Evolutionary conservation across 2,888 invertebrate species (phyloP).

Genomic region (Molorchus minor): DNA sequence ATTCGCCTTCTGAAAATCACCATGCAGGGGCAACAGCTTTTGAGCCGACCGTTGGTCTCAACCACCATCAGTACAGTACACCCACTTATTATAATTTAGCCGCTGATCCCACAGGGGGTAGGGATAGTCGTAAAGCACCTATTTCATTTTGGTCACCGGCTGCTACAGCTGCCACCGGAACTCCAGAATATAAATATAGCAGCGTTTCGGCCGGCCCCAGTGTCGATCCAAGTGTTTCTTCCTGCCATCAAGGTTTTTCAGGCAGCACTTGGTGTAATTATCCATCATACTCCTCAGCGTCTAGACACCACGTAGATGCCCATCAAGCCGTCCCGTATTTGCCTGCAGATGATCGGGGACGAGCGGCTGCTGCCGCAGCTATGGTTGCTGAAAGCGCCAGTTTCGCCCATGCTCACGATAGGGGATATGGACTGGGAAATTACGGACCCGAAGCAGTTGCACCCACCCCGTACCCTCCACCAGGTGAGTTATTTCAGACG

Average conservation of each 20-base stretch:
- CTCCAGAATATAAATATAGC: constrained; percentile 71
- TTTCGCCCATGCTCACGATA: constrained; percentile 73
- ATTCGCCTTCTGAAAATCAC: constrained; percentile 72
- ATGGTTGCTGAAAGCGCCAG: constrained; percentile 70
- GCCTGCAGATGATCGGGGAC: constrained; percentile 75
- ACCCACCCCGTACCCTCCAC: constrained; percentile 80
- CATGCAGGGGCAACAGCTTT: constrained; percentile 64
- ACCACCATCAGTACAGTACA: constrained; percentile 74
- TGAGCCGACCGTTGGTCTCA: constrained; percentile 69
- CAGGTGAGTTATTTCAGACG: constrained; percentile 66
- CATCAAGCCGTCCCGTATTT: constrained; percentile 74
- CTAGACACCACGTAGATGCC: constrained; percentile 69
- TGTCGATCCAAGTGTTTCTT: constrained; percentile 66
- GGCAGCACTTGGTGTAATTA: constrained; percentile 81
- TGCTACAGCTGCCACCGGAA: constrained; percentile 67
- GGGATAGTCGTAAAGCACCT: constrained; percentile 68
- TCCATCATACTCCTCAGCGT: constrained; percentile 67
- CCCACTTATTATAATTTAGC: constrained; percentile 83
- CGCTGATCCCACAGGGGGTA: constrained; percentile 69
- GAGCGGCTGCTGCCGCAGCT: constrained; percentile 68
- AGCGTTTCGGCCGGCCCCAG: constrained; percentile 63
- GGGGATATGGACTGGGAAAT: constrained; percentile 77
- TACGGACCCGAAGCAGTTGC: constrained; percentile 78
- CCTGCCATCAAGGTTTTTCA: constrained; percentile 75
- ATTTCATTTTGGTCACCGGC: constrained; percentile 78